These are phyloP conservation scores for Eupithecia abbreviata DNA, from an alignment of 2,888 invertebrate genomes.

Conservation along the genomic window DNA sequence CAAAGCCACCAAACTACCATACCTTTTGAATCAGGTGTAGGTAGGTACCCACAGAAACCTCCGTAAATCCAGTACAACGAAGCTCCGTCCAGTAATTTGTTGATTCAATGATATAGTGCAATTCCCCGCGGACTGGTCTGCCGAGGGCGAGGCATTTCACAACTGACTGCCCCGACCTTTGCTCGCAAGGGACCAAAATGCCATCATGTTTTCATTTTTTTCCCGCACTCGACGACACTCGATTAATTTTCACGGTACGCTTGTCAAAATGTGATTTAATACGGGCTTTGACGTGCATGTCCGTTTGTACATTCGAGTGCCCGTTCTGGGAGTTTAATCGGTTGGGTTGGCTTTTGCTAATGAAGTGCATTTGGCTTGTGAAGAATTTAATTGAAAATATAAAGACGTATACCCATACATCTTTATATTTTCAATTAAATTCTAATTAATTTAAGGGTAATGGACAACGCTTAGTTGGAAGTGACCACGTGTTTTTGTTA, in stretches of 20 bases:
- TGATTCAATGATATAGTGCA: slow-evolving; percentile 35
- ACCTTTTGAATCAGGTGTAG: too few species aligned
- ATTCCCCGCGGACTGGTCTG: slow-evolving; percentile 64
- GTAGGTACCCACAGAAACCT: background rate
- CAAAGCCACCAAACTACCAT: too few species aligned
- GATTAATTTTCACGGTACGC: slow-evolving; percentile 84
- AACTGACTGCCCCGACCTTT: slow-evolving; percentile 79
- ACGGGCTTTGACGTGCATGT: slow-evolving; percentile 75
- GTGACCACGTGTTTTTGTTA: too few species aligned
- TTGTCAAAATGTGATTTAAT: slow-evolving; percentile 84
- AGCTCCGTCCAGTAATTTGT: slow-evolving; percentile 25
- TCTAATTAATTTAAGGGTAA: too few species aligned
- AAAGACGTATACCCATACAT: background rate
- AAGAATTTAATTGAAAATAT: slow-evolving; percentile 15
- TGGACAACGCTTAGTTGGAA: too few species aligned
- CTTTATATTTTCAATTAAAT: too few species aligned
- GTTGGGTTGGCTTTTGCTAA: slow-evolving; percentile 43
- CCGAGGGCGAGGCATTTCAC: slow-evolving; percentile 76
- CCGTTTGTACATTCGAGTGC: slow-evolving; percentile 50
- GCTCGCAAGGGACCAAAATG: slow-evolving; percentile 76
- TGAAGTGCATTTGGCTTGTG: slow-evolving; percentile 35
- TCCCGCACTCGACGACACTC: slow-evolving; percentile 77
- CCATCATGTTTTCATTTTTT: slow-evolving; percentile 79
- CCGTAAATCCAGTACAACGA: background rate
- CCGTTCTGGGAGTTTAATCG: slow-evolving; percentile 49